Evolutionary conservation across 2,797 vertebrate species (phyloP), one percentile per base, ranked within the genome.

Genomic region (Sebastes kiyomatsui): DNA sequence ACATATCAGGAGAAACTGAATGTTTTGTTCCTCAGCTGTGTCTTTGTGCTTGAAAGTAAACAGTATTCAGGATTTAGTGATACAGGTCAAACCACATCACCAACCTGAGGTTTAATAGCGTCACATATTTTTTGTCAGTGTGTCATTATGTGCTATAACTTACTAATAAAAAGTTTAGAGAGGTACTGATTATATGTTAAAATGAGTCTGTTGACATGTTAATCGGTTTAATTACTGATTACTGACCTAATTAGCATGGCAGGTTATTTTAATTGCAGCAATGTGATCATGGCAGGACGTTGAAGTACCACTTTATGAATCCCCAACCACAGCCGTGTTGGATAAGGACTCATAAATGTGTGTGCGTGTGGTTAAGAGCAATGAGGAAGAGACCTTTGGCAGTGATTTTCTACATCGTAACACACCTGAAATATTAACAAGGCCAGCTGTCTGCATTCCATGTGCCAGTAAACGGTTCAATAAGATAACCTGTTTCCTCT

Each of bases 401-500:
- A 38, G 30, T 14, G 20, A 60, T 70, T 67, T 69, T 49, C 16
- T 54, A 20, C 28, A 23, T 23, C 2, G 2, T 59, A 27, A 58
- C 56, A 73, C 64, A 54, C 30, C 67, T 81, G 68, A 86, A 80
- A 75, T 68, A 66, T 87, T 61, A 70, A 77, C 25, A 76, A 67
- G n/a, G 16, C 13, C 67, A 61, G 8, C 22, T 67, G 75, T 70
- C n/a, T 79, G 27, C 46, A 8, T 27, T 60, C 9, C 3, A 10
- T 35, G 13, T 83, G 33, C 32, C 54, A 28, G 32, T 76, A 75
- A 87, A 52, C 9, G 7, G 30, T 55, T 66, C 64, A 70, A 58
- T 80, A 59, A 88, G 83, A 83, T 79, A 60, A 75, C 25, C 18
- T 30, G 35, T 75, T 85, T 88, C 33, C 59, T 90, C 32, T 82